Percentiles rank a stretch among this genome's conserved stretches.
Conservation (phyloP, 2,888 invertebrate genomes). For the Lottia gigantea region DNA sequence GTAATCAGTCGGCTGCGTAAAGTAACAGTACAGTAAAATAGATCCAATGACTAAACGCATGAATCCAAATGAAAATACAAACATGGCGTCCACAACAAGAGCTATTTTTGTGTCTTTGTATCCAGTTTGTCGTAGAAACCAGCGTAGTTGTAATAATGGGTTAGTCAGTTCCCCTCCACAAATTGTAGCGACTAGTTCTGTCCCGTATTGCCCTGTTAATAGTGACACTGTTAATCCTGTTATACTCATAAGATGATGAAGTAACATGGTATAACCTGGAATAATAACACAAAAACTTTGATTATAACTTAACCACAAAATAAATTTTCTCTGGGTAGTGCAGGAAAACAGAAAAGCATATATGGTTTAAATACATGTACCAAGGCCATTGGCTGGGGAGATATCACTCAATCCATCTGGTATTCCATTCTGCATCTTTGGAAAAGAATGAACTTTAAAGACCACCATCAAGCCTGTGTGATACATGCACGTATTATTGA, state of each 20-base stretch:
- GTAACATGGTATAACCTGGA: constrained; percentile 64
- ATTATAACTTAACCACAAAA: too few species aligned
- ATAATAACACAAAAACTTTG: neutral
- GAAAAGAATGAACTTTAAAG: too few species aligned
- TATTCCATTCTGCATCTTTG: too few species aligned
- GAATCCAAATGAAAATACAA: constrained; percentile 61
- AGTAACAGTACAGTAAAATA: constrained; percentile 53
- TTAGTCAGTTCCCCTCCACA: constrained; percentile 65
- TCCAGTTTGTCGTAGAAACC: constrained; percentile 59
- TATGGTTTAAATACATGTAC: too few species aligned
- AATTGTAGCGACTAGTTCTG: constrained; percentile 64
- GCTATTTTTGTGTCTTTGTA: constrained; percentile 46
- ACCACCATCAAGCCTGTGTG: too few species aligned
- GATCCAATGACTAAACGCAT: constrained; percentile 59
- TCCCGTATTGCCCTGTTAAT: constrained; percentile 54
- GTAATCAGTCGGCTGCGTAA: constrained; percentile 49
- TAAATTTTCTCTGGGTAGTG: too few species aligned
- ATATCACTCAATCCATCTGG: too few species aligned
- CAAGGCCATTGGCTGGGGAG: too few species aligned
- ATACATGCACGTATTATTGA: too few species aligned
- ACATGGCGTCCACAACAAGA: constrained; percentile 57
- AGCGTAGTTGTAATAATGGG: constrained; percentile 66
- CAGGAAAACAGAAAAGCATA: too few species aligned
- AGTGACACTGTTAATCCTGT: constrained; percentile 52
- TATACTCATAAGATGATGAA: constrained; percentile 64